Evolutionary conservation across 1,140 invertebrate genomes (phyloP), one percentile per base, ranked within the genome.

Genomic region (Brachionus rubens): DNA sequence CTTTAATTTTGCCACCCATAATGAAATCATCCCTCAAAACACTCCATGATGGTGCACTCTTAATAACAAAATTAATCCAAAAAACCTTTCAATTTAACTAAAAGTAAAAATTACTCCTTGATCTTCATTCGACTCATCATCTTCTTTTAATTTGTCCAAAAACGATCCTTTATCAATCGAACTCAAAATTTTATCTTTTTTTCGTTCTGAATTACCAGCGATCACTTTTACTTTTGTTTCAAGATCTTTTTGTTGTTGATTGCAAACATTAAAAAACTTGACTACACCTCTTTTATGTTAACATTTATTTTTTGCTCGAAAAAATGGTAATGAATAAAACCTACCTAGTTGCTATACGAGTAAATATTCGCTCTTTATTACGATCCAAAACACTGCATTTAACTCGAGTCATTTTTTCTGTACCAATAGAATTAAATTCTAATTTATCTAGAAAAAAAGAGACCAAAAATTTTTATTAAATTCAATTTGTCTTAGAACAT

Each of bases 151-250:
- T 16, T 46, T 12, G 24, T 72, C 68, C 14, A 72, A 54, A 54
- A 72, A 72, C 4, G 68, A 72, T n/a, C 68, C 68, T 50, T 72
- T 72, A 26, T 72, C 68, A 14, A 72, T 72, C 24, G 68, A 72
- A 33, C 50, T 50, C 5, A 72, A 16, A 14, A 72, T 50, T 50
- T 72, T 72, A 10, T 72, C 68, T 72, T 72, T 72, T 72, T 72
- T 72, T 50, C 68, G 43, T 19, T 72, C 68, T 1, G 68, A 72
- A 12, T 48, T 54, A 12, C 68, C 68, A 36, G 46, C 68, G 1
- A 48, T 16, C 0, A 30, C 68, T 48, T 72, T 72, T 3, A 72
- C 36, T 16, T 72, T 72, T 4, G 28, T 54, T 4, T 72, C 68
- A 5, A 72, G 2, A 12, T 72, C 46, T 72, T 72, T 72, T 54